Percentiles rank a stretch among this genome's conserved stretches.
phyloP scores from a whole-genome alignment of 2,888 invertebrate species.

The Nasonia oneida region DNA sequence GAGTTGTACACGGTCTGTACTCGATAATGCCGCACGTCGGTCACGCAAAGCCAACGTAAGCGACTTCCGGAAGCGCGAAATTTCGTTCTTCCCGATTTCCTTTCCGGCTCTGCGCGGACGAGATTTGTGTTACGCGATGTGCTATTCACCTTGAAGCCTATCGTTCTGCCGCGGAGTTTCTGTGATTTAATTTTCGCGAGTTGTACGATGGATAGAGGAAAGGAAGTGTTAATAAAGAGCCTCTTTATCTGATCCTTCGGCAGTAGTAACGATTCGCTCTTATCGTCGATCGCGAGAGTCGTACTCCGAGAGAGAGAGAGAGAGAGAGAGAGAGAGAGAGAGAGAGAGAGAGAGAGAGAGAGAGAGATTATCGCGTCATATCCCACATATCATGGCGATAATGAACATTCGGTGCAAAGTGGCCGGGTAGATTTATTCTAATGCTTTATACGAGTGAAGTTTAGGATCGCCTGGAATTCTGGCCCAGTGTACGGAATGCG shows the following conservation, averaged over 20 bases:
- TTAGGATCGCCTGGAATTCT: background rate
- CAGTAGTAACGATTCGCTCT: background rate
- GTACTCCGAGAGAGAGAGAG: background rate
- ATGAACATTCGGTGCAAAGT: background rate
- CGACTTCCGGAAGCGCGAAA: constrained; percentile 63
- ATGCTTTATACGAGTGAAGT: background rate
- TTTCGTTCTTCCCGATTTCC: constrained; percentile 53
- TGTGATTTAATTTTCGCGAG: constrained; percentile 38
- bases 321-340: background rate
- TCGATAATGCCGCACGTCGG: constrained; percentile 55
- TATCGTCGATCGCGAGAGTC: constrained; percentile 2
- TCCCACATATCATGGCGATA: background rate
- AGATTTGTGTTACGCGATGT: constrained; percentile 38
- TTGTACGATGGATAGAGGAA: background rate
- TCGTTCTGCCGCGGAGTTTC: background rate
- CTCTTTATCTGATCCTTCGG: constrained; percentile 20
- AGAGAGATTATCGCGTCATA: no score
- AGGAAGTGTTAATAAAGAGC: constrained; percentile 42
- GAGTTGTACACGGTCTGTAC: background rate
- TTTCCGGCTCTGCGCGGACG: constrained; percentile 32
- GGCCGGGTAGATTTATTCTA: background rate
- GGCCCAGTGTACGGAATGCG: background rate
- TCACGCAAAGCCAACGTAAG: constrained; percentile 59
- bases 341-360: background rate
- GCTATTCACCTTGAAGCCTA: constrained; percentile 38